These are phyloP conservation scores for Drosophila persimilis DNA, from an alignment of 1,140 invertebrate genomes.

Conservation along the genomic window DNA sequence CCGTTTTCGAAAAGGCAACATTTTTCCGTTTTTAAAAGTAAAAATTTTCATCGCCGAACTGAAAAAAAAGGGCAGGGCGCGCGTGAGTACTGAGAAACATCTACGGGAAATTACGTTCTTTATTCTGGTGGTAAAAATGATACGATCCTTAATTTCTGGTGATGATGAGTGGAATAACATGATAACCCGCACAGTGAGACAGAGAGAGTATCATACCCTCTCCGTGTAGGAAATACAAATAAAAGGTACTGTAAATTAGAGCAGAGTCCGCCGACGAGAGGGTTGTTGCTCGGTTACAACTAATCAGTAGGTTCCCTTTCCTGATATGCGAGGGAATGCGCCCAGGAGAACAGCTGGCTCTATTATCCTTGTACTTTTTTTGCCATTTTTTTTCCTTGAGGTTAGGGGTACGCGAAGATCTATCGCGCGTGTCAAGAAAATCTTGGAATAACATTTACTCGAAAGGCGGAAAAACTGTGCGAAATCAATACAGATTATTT, in stretches of 20 bases:
- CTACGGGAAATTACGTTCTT: too few relatives aligned
- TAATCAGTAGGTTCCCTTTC: slow-evolving; percentile 37
- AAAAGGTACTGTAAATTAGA: slow-evolving; percentile 61
- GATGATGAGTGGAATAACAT: too few relatives aligned
- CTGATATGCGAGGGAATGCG: slow-evolving; percentile 30
- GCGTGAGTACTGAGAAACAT: too few relatives aligned
- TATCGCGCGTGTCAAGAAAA: slow-evolving; percentile 59
- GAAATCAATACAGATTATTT: slow-evolving; percentile 66
- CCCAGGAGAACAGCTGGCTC: slow-evolving; percentile 61
- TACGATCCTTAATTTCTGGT: too few relatives aligned
- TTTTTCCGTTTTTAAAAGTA: too few relatives aligned
- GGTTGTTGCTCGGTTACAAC: slow-evolving; percentile 50
- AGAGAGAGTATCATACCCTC: too few relatives aligned
- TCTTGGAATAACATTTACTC: slow-evolving; percentile 22
- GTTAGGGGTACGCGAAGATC: slow-evolving; percentile 3
- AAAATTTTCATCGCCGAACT: too few relatives aligned
- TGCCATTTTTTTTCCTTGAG: slow-evolving; percentile 18
- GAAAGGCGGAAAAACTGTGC: slow-evolving; percentile 27
- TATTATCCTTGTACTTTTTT: slow-evolving; percentile 20
- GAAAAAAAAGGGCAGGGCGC: too few relatives aligned
- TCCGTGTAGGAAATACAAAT: slow-evolving; percentile 3
- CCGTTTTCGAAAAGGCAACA: too few relatives aligned
- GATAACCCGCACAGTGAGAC: too few relatives aligned
- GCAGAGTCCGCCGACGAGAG: slow-evolving; percentile 28
- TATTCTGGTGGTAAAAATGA: too few relatives aligned